Percentiles rank a stretch among this genome's conserved stretches.
Evolutionary conservation across 2,888 invertebrate genomes (phyloP).

Genomic region (Hypena proboscidalis): DNA sequence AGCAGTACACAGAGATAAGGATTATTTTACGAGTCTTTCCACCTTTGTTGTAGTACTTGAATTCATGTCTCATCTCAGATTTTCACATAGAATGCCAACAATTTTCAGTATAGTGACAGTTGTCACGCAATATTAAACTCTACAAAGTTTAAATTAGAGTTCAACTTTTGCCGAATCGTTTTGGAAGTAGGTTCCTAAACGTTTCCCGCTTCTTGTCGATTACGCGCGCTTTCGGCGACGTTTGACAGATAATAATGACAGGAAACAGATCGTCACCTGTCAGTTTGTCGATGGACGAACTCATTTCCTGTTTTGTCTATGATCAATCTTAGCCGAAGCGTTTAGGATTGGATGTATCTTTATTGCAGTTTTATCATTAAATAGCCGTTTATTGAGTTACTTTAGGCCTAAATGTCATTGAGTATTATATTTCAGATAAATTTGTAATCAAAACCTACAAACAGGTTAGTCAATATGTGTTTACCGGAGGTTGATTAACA

Average conservation of each 20-base stretch:
- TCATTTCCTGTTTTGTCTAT: conserved; percentile 38
- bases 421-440: too few relatives aligned
- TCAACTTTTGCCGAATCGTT: background rate
- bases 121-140: conserved; percentile 10
- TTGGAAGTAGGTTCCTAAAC: conserved; percentile 8
- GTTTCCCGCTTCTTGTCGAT: conserved; percentile 20
- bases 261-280: conserved; percentile 50
- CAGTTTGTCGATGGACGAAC: conserved; percentile 37
- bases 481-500: too few relatives aligned
- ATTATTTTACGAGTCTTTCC: conserved; percentile 35
- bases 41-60: conserved; percentile 25
- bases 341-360: background rate
- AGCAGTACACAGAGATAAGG: conserved; percentile 37
- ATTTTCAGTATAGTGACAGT: too few relatives aligned
- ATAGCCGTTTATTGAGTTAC: too few relatives aligned
- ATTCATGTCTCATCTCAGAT: conserved; percentile 21
- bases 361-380: too few relatives aligned
- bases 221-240: conserved; percentile 25
- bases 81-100: conserved; percentile 13
- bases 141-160: background rate
- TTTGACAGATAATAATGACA: conserved; percentile 48
- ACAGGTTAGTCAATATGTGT: too few relatives aligned
- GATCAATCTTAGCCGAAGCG: conserved; percentile 7
- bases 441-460: too few relatives aligned
- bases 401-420: too few relatives aligned